Percentiles rank a stretch among this genome's conserved stretches.
Evolutionary conservation across 2,113 vertebrate species (phyloP).

Genomic region (Colaptes auratus): DNA sequence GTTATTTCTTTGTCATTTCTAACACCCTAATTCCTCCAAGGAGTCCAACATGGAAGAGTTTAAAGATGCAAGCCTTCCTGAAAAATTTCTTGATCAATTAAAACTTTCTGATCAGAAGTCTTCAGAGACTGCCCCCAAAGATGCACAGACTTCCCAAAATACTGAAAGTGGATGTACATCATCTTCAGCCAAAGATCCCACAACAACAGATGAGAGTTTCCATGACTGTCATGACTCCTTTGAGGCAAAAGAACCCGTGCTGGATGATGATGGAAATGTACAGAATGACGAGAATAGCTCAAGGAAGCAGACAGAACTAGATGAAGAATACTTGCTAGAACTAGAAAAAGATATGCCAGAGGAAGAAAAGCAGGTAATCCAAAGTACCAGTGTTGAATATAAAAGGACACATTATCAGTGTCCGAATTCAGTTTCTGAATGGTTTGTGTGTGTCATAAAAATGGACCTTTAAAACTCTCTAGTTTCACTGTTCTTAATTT

Average conservation of each 20-base stretch:
- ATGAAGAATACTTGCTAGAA: slow-evolving; percentile 80
- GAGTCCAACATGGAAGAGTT: slow-evolving; percentile 64
- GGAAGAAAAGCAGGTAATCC: slow-evolving; percentile 83
- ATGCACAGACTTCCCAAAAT: neutral
- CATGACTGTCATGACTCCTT: slow-evolving; percentile 78
- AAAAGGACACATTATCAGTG: neutral
- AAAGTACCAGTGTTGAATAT: neutral
- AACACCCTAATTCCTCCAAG: neutral
- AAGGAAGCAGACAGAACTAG: slow-evolving; percentile 69
- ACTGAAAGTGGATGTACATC: neutral
- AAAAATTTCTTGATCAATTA: slow-evolving; percentile 62
- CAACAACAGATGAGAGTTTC: slow-evolving; percentile 74
- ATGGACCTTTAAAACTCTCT: neutral
- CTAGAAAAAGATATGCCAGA: slow-evolving; percentile 81
- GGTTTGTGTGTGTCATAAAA: neutral
- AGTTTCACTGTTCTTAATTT: neutral
- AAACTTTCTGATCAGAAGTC: slow-evolving; percentile 64
- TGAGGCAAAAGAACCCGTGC: slow-evolving; percentile 33
- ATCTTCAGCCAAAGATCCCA: neutral
- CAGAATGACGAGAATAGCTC: slow-evolving; percentile 25
- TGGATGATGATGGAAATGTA: slow-evolving; percentile 42
- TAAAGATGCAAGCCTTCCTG: slow-evolving; percentile 44
- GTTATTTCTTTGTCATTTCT: neutral
- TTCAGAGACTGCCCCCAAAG: neutral
- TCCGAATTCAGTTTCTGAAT: neutral